Percentiles rank a stretch among this genome's conserved stretches.
These are phyloP conservation scores for Agrotis exclamationis DNA, from an alignment of 2,888 invertebrate species.

Conservation along the genomic window DNA sequence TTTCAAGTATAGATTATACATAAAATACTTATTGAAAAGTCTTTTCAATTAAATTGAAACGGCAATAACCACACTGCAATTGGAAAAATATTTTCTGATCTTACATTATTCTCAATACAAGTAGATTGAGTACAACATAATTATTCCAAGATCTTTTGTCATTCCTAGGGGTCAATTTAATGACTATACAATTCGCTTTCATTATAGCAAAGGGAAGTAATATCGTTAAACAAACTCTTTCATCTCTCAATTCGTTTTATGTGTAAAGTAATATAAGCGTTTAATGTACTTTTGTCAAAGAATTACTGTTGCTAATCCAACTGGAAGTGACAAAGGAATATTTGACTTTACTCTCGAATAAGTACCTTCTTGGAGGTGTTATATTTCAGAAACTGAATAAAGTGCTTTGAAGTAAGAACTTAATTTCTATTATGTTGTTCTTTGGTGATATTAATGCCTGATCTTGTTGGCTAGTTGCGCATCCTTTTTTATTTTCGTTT, in stretches of 20 bases:
- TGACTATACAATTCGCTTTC: conserved; percentile 34
- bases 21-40: too few species aligned
- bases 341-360: neutral
- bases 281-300: conserved; percentile 68
- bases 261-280: conserved; percentile 73
- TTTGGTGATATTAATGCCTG: neutral
- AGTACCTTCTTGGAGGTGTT: neutral
- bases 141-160: conserved; percentile 34
- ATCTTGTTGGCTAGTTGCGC: neutral
- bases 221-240: conserved; percentile 68
- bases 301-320: conserved; percentile 45
- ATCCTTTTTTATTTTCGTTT: neutral
- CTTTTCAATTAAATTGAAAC: too few species aligned
- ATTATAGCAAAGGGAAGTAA: conserved; percentile 44
- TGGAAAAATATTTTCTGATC: neutral
- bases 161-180: conserved; percentile 21
- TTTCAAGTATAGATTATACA: too few species aligned
- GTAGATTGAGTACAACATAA: conserved; percentile 10
- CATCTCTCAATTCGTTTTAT: conserved; percentile 77
- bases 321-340: conserved; percentile 24
- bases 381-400: neutral
- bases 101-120: conserved; percentile 4
- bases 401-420: neutral
- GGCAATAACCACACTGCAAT: too few species aligned
- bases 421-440: neutral